Evolutionary conservation across 1,140 invertebrate genomes (phyloP), one percentile per base, ranked within the genome.

Genomic region (Macrobrachium rosenbergii): DNA sequence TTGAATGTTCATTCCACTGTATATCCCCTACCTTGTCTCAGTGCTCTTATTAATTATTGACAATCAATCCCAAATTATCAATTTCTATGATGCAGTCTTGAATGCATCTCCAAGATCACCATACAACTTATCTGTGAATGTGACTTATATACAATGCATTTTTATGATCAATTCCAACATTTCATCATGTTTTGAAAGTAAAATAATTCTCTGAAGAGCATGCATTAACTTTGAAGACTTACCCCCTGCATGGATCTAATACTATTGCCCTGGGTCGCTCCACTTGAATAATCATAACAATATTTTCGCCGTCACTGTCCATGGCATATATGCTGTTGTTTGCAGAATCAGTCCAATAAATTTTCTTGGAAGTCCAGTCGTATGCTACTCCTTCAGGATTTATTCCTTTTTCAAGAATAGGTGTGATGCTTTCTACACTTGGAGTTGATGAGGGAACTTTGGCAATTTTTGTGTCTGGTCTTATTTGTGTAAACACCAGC

Each of bases 331-430:
- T 98, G 45, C 96, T 97, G 88, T 96, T 97, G 90, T 98, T 99
- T 0, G 95, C 96, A 67, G 96, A 98, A 90, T 99, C 98, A 0
- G 98, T 98, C 98, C 98, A 99, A 91, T 99, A 99, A 52, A 99
- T 95, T 92, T 98, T 99, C 90, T 97, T 96, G 88, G 97, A 96
- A 0, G 98, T 98, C 98, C 98, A 99, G 91, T 99, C 98, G 91
- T 98, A 98, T 0, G 98, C 97, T 88, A 99, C 97, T 7, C 98
- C 98, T 92, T 99, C 98, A 0, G 97, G 97, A 92, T 98, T 98
- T 81, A 98, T 97, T 23, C 96, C 95, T 91, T 95, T 82, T 92
- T 95, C 17, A 37, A 91, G 60, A 37, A 92, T 91, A 12, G 89
- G 79, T 43, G 90, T 83, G 0, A 90, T 83, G 37, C 90, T 89